Conservation (phyloP, 2,797 vertebrate species). For the Fistularia commersonii region DNA sequence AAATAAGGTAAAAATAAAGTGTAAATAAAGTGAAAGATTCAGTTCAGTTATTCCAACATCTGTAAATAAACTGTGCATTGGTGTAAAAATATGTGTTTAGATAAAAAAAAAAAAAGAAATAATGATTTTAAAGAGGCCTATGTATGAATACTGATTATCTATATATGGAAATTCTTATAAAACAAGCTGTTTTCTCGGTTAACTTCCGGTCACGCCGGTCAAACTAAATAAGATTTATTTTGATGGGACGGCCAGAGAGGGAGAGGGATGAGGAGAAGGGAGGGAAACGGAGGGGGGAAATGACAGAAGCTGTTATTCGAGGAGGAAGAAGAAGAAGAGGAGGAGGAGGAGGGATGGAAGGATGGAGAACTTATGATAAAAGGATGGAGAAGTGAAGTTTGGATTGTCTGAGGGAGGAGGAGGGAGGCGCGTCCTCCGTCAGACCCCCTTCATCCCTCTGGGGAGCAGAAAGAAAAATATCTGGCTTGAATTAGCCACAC, state of each 20-base stretch:
- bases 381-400: neutral
- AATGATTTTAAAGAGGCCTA: no score
- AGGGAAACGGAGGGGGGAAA: slow-evolving; percentile 6
- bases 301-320: slow-evolving; percentile 17
- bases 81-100: no score
- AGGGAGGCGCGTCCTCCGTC: slow-evolving; percentile 1
- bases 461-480: slow-evolving; percentile 46
- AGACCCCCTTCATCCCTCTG: slow-evolving; percentile 22
- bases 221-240: slow-evolving; percentile 8
- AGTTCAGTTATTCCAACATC: no score
- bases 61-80: no score
- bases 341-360: slow-evolving; percentile 1
- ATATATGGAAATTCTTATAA: no score
- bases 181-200: slow-evolving; percentile 1
- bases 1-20: no score
- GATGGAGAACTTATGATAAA: neutral
- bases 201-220: neutral
- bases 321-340: slow-evolving; percentile 14
- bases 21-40: no score
- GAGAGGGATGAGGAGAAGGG: neutral
- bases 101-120: no score
- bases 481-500: slow-evolving; percentile 56
- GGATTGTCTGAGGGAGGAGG: slow-evolving; percentile 3
- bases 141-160: no score
- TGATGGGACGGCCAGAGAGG: slow-evolving; percentile 6